Evolutionary conservation across 2,797 vertebrate species (phyloP).

Genomic region (Huso huso): DNA sequence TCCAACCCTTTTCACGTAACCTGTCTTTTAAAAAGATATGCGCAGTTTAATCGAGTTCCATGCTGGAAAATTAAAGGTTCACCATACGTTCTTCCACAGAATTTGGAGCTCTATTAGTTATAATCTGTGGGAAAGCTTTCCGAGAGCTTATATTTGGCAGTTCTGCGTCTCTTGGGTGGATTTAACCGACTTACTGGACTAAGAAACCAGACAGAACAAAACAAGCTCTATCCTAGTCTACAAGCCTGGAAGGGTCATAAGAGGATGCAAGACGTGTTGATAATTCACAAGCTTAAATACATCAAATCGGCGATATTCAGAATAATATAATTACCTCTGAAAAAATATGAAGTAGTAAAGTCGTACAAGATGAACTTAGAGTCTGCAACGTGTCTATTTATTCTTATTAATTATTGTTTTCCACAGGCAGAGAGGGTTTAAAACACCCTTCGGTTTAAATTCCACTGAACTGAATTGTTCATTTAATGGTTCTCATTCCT

Average conservation of each 20-base stretch:
- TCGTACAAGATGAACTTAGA: no score
- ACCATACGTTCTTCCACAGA: background rate
- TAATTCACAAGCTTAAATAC: no score
- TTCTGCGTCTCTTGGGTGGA: background rate
- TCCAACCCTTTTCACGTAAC: background rate
- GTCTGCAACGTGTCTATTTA: no score
- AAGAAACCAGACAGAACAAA: background rate
- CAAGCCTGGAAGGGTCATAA: background rate
- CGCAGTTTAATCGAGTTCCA: background rate
- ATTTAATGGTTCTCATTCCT: no score
- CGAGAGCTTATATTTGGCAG: background rate
- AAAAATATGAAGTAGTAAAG: no score
- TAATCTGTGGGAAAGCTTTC: conserved; percentile 1
- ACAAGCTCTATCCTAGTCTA: background rate
- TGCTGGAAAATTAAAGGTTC: background rate
- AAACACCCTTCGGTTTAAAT: no score
- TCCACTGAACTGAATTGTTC: no score
- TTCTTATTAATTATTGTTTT: no score
- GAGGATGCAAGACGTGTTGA: no score
- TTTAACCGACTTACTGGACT: background rate
- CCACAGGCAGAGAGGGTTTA: no score
- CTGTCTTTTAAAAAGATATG: background rate
- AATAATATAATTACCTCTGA: no score
- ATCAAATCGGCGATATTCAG: no score
- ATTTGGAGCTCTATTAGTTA: background rate